phyloP scores from a whole-genome alignment of 30 jellyfish, hydroid and myxozoan species.

The Mastigias papua region DNA sequence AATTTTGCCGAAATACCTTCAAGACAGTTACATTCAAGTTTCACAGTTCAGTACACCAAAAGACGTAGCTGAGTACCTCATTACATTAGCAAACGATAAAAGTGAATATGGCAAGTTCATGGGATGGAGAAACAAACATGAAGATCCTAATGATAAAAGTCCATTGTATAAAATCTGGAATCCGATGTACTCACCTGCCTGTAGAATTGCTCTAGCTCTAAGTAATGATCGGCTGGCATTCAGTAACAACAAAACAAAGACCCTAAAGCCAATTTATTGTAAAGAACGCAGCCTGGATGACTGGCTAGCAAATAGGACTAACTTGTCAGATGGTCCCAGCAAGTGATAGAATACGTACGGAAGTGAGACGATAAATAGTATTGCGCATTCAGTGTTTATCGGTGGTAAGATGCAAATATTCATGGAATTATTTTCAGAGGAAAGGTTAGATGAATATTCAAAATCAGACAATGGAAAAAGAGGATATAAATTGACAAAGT shows the following conservation, averaged over 20 bases:
- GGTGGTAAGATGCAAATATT: too few species aligned
- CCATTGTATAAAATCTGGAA: conserved; percentile 61
- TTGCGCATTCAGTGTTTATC: too few species aligned
- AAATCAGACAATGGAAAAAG: too few species aligned
- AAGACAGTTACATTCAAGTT: conserved; percentile 53
- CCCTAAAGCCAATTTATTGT: conserved; percentile 27
- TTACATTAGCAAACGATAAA: conserved; percentile 45
- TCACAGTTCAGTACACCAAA: conserved; percentile 67
- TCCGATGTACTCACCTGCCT: conserved; percentile 73
- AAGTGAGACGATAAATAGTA: too few species aligned
- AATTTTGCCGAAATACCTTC: conserved; percentile 67
- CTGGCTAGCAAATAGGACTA: conserved; percentile 34
- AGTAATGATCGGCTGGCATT: background rate
- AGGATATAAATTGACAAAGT: too few species aligned
- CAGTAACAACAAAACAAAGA: background rate
- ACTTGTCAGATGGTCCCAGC: too few species aligned
- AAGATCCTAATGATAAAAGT: conserved; percentile 12
- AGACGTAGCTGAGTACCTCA: conserved; percentile 73
- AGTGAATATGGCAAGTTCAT: conserved; percentile 51
- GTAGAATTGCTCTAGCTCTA: conserved; percentile 68
- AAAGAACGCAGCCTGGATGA: conserved; percentile 37
- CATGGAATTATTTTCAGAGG: too few species aligned
- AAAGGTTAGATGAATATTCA: too few species aligned
- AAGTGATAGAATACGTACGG: too few species aligned
- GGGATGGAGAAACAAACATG: conserved; percentile 48